Evolutionary conservation across 2,113 vertebrate genomes (phyloP), one percentile per base, ranked within the genome.

Genomic region (Burhinus bistriatus): DNA sequence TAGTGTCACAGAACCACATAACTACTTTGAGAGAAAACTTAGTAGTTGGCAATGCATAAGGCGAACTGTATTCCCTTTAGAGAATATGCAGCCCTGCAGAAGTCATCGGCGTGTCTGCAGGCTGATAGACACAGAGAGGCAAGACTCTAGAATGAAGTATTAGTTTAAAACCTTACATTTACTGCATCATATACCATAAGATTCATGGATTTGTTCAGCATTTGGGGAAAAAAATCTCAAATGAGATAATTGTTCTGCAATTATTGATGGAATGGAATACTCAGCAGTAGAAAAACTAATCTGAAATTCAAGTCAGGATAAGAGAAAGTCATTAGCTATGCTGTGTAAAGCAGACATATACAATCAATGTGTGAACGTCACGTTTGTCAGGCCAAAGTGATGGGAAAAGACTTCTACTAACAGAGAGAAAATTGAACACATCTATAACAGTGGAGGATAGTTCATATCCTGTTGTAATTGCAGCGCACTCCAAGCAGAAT

Each of bases 311-410:
- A 94, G 94, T 95, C 95, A 96, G 94, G 95, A 36, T 34, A 71
- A 90, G 79, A 57, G 72, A 93, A 95, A 96, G 83, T 92, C 92
- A 97, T 97, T 97, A 96, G 95, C 96, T 93, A 96, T 95, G 94
- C 95, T 89, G 94, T 64, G 95, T 89, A 95, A 95, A 97, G 89
- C 92, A 95, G 92, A 87, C 88, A 93, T 92, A 93, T n/a, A 93
- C 95, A 95, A 95, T 95, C 95, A 95, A 95, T 73, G 94, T 91
- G 96, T 95, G 96, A 96, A 97, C 88, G 95, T 94, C 97, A 97
- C 47, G 82, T 97, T 96, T 96, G 94, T 95, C 95, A 92, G 94
- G 69, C 88, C 92, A 97, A 95, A 95, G 94, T 92, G 96, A 97
- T 96, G 95, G 96, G 89, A 95, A 96, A 93, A 97, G 91, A 94